Percentiles rank a stretch among this genome's conserved stretches.
These are phyloP conservation scores for Poeciliopsis gracilis DNA, from an alignment of 2,797 vertebrate genomes.

Conservation along the genomic window DNA sequence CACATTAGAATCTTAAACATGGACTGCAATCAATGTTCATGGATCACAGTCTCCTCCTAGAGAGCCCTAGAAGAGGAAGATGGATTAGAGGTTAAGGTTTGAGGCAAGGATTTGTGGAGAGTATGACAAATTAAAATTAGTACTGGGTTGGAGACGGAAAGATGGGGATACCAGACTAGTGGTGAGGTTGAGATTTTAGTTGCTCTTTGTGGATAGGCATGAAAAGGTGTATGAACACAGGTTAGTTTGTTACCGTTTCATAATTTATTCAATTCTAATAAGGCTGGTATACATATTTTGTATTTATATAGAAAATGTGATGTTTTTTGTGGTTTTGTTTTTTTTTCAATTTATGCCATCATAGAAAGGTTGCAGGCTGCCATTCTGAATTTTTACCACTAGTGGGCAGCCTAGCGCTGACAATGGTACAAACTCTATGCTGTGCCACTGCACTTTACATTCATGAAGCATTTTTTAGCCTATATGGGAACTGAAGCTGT, in stretches of 20 bases:
- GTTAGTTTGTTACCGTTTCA: too few relatives aligned
- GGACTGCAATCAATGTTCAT: background rate
- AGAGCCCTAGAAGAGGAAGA: background rate
- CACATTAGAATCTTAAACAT: background rate
- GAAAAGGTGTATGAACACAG: too few relatives aligned
- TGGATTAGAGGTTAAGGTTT: background rate
- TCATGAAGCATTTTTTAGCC: slow-evolving; percentile 48
- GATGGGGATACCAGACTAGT: background rate
- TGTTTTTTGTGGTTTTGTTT: background rate
- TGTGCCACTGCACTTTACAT: slow-evolving; percentile 24
- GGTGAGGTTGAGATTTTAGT: background rate
- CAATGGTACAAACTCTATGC: background rate
- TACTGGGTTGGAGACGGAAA: background rate
- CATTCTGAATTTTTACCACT: slow-evolving; percentile 22
- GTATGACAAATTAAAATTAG: background rate
- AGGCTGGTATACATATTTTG: background rate
- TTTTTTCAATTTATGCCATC: background rate
- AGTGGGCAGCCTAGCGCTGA: slow-evolving; percentile 34
- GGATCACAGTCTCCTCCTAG: too few relatives aligned
- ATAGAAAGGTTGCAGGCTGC: background rate
- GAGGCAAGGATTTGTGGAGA: background rate
- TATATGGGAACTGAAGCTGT: slow-evolving; percentile 42
- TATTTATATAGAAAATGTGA: background rate
- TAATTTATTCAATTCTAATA: too few relatives aligned
- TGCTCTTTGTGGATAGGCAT: too few relatives aligned